These are phyloP conservation scores for Clarias pachynema DNA, from an alignment of 2,797 vertebrate genomes.

Conservation along the genomic window DNA sequence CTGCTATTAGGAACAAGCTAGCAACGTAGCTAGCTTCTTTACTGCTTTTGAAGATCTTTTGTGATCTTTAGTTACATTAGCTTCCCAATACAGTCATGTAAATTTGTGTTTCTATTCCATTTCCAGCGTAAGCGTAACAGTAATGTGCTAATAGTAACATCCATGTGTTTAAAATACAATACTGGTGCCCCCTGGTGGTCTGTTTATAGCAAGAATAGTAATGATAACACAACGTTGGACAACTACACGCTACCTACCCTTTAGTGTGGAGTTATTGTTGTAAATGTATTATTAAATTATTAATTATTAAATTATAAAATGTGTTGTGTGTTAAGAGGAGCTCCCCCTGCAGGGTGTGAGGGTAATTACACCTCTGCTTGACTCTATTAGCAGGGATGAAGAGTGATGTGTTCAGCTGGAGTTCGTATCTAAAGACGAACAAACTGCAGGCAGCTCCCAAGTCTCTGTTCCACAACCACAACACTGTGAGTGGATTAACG, in stretches of 20 bases:
- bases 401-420: constrained; percentile 64
- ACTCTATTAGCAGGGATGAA: constrained; percentile 53
- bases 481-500: constrained; percentile 50
- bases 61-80: neutral
- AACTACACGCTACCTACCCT: neutral
- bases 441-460: constrained; percentile 65
- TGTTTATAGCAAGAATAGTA: neutral
- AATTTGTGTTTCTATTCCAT: neutral
- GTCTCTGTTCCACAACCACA: constrained; percentile 66
- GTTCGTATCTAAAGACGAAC: constrained; percentile 61
- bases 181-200: neutral
- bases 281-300: neutral
- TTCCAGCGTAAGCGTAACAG: neutral
- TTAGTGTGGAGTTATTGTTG: neutral
- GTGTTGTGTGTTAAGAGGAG: neutral
- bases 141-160: neutral
- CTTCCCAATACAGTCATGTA: neutral
- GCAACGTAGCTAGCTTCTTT: neutral
- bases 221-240: neutral
- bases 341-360: neutral
- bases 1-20: neutral
- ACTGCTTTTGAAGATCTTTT: neutral
- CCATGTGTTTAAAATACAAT: neutral
- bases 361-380: neutral
- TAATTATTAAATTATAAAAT: too few relatives aligned